Evolutionary conservation across 2,113 vertebrate genomes (phyloP), one percentile per base, ranked within the genome.

Genomic region (Ornithorhynchus anatinus): DNA sequence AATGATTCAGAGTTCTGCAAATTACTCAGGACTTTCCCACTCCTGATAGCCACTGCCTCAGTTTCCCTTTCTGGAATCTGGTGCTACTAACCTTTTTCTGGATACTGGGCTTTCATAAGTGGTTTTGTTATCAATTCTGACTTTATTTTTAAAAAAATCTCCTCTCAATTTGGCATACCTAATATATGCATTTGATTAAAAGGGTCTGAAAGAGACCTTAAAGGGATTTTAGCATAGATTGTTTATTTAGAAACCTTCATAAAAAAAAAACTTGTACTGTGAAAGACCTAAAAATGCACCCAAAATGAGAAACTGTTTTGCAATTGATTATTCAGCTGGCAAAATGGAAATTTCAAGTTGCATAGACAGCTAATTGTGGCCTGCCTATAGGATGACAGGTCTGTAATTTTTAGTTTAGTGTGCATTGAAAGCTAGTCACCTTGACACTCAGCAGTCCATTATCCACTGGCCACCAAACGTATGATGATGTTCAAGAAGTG

Each of bases 351-450:
- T 92, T 93, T 91, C 91, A 84, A 92, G 89, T 93, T 92, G 91
- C 88, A 91, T 44, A 92, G 92, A 92, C 89, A 86, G 88, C 90
- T 94, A 94, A 94, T 92, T 93, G 91, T 87, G 89, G 92, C 88
- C 91, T 92, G 90, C 89, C 89, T 89, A 68, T 81, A 84, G 86
- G 90, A 89, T 93, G 92, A 94, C 92, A 94, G 91, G 91, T 92
- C 92, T 93, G 89, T 94, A 94, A 94, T 93, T 94, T 94, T 93
- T 90, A 91, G 92, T 93, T 93, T 92, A 92, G 91, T 94, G 90
- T 89, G 85, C 91, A 92, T 90, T 93, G 91, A 93, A 90, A 94
- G 90, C 86, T 89, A 94, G 93, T 93, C 92, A 94, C 92, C 93
- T 94, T 94, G 93, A 93, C 91, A 94, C 89, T 93, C 91, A 89